Base-by-base conservation (phyloP, 1,140 invertebrate genomes). In the Tetramorium simillimum region DNA sequence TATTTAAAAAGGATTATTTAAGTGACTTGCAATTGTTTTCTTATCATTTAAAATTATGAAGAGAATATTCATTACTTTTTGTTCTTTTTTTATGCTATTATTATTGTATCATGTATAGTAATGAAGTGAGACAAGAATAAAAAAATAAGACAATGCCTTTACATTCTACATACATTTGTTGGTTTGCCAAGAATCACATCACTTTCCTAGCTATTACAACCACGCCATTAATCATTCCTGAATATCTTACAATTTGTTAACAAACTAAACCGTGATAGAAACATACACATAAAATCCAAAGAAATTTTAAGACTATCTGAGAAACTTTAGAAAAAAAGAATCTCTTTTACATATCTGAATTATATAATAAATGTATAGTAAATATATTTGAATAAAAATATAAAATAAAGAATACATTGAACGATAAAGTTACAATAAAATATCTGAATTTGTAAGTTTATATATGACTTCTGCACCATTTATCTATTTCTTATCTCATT, bases 181-280 rank as follows among this genome's bases (percentile, higher is more conserved):
- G 10, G 2, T 10, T 73, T 73, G 49, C 70, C 70, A 73, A 73
- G 51, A 37, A 73, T 73, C 40, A 73, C 70, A 21, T 73, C 33
- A 56, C 33, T 56, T 40, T 73, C 6, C 6, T 73, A 56, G 70
- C 9, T 1, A 21, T 73, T 53, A 37, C 18, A 28, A 37, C 24
- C 10, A 6, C 40, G n/a, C 51, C 33, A 21, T 73, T 9, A 53
- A 73, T 73, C 70, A 73, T 37, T 53, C 33, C 5, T 58, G 70
- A 56, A 73, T 14, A n/a, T 53, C 24, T 73, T 46, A 43, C 33
- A 33, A 33, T 0, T 43, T 9, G 40, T 43, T 37, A 40, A 2
- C 18, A 56, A 73, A 56, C 28, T 73, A 73, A 56, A 73, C 4
- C 3, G n/a, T 56, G 33, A 75, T 75, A 40, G 10, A 2, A 58